A percentile compares a stretch with the other conserved stretches of the same genome.
Evolutionary conservation across 1,140 invertebrate genomes (phyloP).

Genomic region (Agrypnia vestita): DNA sequence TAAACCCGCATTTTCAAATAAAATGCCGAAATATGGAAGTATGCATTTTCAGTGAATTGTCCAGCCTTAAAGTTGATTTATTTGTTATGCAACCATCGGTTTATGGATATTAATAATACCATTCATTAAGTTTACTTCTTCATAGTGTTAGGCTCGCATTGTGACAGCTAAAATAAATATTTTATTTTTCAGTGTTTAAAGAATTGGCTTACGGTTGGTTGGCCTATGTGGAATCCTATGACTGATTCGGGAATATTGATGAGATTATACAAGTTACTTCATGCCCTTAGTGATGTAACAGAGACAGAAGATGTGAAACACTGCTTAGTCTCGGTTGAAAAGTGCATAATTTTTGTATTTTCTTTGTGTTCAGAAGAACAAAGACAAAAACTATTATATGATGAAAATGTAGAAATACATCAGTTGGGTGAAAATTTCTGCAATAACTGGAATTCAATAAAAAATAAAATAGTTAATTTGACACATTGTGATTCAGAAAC

Average conservation of each 20-base stretch:
- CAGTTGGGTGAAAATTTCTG: constrained; percentile 47
- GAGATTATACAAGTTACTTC: constrained; percentile 48
- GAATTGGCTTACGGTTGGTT: constrained; percentile 52
- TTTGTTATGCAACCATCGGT: too few relatives aligned
- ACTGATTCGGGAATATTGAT: constrained; percentile 44
- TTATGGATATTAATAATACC: too few relatives aligned
- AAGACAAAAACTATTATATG: constrained; percentile 42
- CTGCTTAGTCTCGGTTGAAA: constrained; percentile 24
- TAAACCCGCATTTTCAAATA: too few relatives aligned
- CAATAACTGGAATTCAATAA: constrained; percentile 42
- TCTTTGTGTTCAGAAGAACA: constrained; percentile 46
- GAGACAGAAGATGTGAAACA: neutral
- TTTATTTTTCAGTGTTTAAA: constrained; percentile 52
- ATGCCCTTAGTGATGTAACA: constrained; percentile 4
- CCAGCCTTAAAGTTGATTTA: too few relatives aligned
- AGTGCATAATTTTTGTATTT: constrained; percentile 44
- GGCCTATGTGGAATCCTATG: constrained; percentile 48
- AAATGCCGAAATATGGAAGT: too few relatives aligned
- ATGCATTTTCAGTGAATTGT: too few relatives aligned
- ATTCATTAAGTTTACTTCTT: too few relatives aligned
- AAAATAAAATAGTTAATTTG: constrained; percentile 26
- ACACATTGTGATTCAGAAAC: neutral
- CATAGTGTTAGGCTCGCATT: too few relatives aligned
- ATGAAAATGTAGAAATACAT: constrained; percentile 33
- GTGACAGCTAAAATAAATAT: neutral